Evolutionary conservation across 35 echinoderm and acorn worm genomes (phyloP).

Genomic region (Lytechinus pictus): DNA sequence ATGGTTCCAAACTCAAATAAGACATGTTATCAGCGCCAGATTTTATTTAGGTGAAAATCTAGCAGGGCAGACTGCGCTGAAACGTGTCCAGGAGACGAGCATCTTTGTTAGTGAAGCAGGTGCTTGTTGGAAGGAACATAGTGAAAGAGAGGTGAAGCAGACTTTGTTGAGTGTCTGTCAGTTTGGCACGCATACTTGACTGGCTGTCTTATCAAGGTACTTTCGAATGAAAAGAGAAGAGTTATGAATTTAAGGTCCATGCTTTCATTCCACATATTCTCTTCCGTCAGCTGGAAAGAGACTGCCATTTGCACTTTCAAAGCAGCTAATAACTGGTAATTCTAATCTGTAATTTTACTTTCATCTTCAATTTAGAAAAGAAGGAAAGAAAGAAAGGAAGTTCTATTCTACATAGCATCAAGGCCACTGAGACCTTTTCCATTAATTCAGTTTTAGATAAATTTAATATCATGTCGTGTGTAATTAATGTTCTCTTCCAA

Average conservation of each 20-base stretch:
- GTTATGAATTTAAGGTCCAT: background rate
- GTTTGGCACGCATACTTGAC: slow-evolving; percentile 16
- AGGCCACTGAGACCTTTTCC: no score
- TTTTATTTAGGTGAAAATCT: background rate
- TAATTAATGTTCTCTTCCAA: no score
- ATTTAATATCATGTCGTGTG: no score
- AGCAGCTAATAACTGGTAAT: background rate
- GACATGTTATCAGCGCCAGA: background rate
- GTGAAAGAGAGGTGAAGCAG: background rate
- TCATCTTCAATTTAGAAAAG: no score
- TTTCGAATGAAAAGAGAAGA: background rate
- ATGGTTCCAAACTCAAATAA: background rate
- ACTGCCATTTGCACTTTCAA: background rate
- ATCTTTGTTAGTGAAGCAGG: slow-evolving; percentile 2
- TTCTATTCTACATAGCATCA: no score
- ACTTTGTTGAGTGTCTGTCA: slow-evolving; percentile 1
- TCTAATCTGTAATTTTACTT: no score
- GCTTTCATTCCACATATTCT: background rate
- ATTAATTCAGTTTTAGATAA: no score
- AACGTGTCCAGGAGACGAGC: background rate
- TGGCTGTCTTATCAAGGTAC: background rate
- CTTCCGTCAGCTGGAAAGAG: background rate
- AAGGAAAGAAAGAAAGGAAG: no score
- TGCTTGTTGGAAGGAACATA: background rate
- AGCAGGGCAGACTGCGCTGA: background rate